Conservation (phyloP, 2,797 vertebrate genomes). For the Takifugu ocellatus region DNA sequence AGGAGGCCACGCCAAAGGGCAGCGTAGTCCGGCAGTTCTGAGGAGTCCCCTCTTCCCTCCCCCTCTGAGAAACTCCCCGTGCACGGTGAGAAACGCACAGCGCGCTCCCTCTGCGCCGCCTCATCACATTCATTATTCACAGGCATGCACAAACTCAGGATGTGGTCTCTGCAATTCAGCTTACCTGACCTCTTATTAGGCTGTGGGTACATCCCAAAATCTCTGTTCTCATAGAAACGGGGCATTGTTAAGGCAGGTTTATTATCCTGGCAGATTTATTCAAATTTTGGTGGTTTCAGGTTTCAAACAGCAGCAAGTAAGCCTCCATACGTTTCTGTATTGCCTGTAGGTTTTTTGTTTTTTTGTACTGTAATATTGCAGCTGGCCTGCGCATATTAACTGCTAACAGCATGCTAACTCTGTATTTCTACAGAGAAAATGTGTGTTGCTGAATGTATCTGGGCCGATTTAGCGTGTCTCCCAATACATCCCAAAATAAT, state of each 20-base stretch:
- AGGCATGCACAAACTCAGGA: background rate
- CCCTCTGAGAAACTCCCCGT: slow-evolving; percentile 90
- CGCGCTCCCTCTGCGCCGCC: background rate
- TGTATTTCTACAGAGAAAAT: too few relatives aligned
- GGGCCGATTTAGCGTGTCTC: too few relatives aligned
- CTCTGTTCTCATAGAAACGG: background rate
- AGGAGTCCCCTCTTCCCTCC: slow-evolving; percentile 85
- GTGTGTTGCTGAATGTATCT: too few relatives aligned
- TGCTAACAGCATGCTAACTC: too few relatives aligned
- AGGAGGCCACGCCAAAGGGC: slow-evolving; percentile 76
- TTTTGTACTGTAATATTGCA: too few relatives aligned
- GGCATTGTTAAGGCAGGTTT: background rate
- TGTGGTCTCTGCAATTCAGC: background rate
- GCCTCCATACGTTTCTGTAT: too few relatives aligned
- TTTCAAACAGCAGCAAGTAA: too few relatives aligned
- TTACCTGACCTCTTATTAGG: background rate
- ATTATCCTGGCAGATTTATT: too few relatives aligned
- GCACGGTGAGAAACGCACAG: slow-evolving; percentile 77
- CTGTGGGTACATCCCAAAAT: background rate
- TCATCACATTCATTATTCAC: background rate
- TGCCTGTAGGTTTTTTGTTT: too few relatives aligned
- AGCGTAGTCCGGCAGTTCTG: slow-evolving; percentile 67
- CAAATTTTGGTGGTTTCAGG: too few relatives aligned
- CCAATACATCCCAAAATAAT: background rate
- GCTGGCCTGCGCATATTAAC: too few relatives aligned